Percentiles rank a stretch among this genome's conserved stretches.
These are phyloP conservation scores for Cacajao melanocephalus DNA, from an alignment of 2,797 vertebrate species.

Conservation along the genomic window DNA sequence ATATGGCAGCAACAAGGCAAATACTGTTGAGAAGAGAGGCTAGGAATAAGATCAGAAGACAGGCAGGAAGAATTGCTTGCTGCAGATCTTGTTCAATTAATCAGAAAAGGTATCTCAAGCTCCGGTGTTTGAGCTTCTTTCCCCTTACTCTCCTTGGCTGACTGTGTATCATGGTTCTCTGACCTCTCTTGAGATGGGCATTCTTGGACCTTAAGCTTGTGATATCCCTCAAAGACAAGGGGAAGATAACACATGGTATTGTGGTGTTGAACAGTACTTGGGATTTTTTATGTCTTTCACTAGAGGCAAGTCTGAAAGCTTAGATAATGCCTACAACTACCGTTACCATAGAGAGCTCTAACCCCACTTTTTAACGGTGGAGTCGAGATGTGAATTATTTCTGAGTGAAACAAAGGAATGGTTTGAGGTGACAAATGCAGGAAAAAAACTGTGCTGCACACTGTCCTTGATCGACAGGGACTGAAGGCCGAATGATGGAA, in stretches of 20 bases:
- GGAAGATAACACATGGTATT: neutral
- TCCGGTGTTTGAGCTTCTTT: neutral
- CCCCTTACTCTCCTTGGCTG: neutral
- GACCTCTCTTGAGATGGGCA: neutral
- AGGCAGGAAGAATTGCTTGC: neutral
- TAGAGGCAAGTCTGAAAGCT: neutral
- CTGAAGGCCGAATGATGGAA: conserved; percentile 46
- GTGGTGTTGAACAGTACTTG: fast-evolving
- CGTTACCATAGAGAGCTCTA: neutral
- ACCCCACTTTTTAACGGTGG: neutral
- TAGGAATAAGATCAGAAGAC: neutral
- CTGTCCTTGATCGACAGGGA: conserved; percentile 37
- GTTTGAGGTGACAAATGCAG: conserved; percentile 9
- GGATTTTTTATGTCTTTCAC: neutral
- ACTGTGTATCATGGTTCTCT: neutral
- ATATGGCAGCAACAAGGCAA: neutral
- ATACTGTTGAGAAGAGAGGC: neutral
- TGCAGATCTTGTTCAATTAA: neutral
- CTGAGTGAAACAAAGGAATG: conserved; percentile 51
- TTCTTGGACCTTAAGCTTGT: neutral
- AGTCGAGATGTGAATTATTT: neutral
- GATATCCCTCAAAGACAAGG: neutral
- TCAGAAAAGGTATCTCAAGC: neutral
- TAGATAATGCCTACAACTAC: neutral
- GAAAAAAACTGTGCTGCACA: neutral